Conservation (phyloP, 2,797 vertebrate species). For the Squalus acanthias region DNA sequence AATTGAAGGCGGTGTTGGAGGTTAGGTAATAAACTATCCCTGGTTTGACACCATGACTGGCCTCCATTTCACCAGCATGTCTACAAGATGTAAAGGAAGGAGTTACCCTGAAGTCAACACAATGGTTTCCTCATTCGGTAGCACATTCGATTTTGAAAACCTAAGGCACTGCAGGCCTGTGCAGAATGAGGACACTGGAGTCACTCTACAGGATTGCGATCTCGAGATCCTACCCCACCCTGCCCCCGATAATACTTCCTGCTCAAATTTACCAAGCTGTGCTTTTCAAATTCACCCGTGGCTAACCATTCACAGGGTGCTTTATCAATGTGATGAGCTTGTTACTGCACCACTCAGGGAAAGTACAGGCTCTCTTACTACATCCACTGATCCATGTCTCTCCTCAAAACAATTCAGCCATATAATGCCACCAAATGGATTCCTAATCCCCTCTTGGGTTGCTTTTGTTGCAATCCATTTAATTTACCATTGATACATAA, state of each 20-base stretch:
- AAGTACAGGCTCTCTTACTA: neutral
- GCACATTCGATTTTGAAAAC: neutral
- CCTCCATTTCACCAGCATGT: neutral
- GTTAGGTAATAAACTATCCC: neutral
- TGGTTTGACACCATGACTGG: neutral
- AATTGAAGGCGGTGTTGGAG: neutral
- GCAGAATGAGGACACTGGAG: neutral
- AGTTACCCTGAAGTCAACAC: neutral
- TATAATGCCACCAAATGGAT: conserved; percentile 45
- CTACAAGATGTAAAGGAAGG: neutral
- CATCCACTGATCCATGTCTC: conserved; percentile 42
- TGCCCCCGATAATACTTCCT: neutral
- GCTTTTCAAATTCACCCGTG: conserved; percentile 51
- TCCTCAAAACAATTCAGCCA: conserved; percentile 43
- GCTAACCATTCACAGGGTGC: conserved; percentile 41
- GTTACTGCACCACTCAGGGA: neutral
- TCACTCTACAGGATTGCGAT: neutral
- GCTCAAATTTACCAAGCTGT: conserved; percentile 49
- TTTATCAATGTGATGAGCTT: conserved; percentile 38
- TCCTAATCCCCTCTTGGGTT: conserved; percentile 47
- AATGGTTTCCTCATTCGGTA: neutral
- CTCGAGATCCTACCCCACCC: neutral
- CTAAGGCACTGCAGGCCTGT: neutral
- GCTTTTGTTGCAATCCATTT: conserved; percentile 56
- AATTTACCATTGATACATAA: conserved; percentile 59